These are phyloP conservation scores for Alligator mississippiensis DNA, from an alignment of 2,113 vertebrate species.

Conservation along the genomic window DNA sequence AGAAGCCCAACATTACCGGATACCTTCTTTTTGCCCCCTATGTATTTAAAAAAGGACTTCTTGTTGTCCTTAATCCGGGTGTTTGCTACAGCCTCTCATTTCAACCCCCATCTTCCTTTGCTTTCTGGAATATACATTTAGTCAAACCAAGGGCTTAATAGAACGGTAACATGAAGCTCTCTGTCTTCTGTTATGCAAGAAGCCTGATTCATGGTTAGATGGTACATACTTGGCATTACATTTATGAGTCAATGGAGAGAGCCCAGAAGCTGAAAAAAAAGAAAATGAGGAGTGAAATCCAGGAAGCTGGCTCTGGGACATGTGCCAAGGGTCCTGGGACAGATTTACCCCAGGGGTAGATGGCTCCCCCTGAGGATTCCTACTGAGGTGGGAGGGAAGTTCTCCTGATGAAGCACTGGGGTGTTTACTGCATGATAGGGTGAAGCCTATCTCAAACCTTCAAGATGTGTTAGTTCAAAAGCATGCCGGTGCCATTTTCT, in stretches of 20 bases:
- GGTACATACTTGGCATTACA: background rate
- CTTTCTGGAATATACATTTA: background rate
- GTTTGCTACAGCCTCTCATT: background rate
- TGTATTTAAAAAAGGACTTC: too few relatives aligned
- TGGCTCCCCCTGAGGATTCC: background rate
- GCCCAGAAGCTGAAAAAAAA: fast-evolving
- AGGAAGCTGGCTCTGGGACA: background rate
- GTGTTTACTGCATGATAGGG: background rate
- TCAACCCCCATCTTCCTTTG: background rate
- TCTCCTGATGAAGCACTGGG: background rate
- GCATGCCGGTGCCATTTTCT: too few relatives aligned
- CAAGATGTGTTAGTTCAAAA: too few relatives aligned
- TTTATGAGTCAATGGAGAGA: background rate
- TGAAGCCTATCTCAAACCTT: too few relatives aligned
- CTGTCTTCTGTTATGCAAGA: background rate
- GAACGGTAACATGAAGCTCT: background rate
- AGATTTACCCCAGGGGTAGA: background rate
- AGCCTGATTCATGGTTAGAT: background rate
- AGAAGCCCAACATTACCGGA: too few relatives aligned
- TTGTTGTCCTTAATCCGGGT: too few relatives aligned
- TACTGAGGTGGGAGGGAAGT: background rate
- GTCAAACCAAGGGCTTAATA: background rate
- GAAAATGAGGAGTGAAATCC: background rate
- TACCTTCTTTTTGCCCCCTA: too few relatives aligned
- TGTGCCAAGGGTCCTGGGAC: background rate